phyloP scores from a whole-genome alignment of 2,113 vertebrate genomes.

The Phyllostomus discolor region DNA sequence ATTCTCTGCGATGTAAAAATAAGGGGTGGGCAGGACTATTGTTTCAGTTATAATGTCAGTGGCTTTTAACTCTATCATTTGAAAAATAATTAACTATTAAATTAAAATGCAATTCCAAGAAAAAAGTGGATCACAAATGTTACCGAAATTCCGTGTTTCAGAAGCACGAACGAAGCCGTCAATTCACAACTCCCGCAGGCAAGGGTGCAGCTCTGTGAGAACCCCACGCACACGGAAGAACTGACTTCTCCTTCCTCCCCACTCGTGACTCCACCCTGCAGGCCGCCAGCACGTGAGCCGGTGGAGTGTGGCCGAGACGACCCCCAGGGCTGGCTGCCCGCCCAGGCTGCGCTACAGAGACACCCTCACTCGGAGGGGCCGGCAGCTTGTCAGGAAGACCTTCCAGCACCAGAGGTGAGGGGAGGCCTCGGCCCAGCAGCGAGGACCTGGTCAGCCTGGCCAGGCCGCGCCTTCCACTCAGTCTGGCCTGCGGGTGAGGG shows the following conservation, averaged over 20 bases:
- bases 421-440: neutral
- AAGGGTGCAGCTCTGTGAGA: neutral
- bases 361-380: neutral
- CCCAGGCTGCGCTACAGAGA: neutral
- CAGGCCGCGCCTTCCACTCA: neutral
- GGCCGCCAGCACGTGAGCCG: neutral
- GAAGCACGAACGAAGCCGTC: neutral
- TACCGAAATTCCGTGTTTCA: neutral
- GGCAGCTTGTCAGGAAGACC: neutral
- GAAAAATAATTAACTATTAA: neutral
- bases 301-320: neutral
- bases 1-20: neutral
- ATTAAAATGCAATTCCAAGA: neutral
- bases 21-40: neutral
- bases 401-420: neutral
- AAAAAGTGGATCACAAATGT: neutral
- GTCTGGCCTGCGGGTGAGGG: neutral
- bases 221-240: neutral
- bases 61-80: neutral
- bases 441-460: neutral
- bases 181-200: neutral
- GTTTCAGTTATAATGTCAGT: neutral
- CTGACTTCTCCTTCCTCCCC: too few relatives aligned
- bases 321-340: neutral
- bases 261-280: too few relatives aligned